Evolutionary conservation across 2,888 invertebrate species (phyloP), one percentile per base, ranked within the genome.

Genomic region (Drosophila hamatofila): DNA sequence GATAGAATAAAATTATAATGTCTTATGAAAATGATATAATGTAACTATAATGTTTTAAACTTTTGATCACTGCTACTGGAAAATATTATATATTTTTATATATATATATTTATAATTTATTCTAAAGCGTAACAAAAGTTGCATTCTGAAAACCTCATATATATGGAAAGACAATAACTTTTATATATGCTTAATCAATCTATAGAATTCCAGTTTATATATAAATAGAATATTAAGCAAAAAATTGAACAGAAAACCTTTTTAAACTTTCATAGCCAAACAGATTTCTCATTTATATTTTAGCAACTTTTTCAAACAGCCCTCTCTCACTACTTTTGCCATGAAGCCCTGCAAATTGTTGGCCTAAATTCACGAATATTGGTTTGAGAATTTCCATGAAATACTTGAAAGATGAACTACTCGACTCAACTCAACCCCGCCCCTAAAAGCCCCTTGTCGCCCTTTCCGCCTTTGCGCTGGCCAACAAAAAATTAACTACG

Each of bases 331-430:
- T 16, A 16, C 25, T 23, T 55, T 51, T 18, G 30, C 23, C 12
- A 8, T 27, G 16, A 30, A 25, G 21, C 33, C 23, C 18, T 3
- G 12, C 12, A 72, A 41, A 76, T 76, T 73, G 73, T 23, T 72
- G 62, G 30, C 44, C 52, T 54, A 25, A 56, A 56, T 51, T 59
- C 54, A 33, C 54, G 60, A 76, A 55, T 72, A 44, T 76, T 72
- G 27, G 25, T n/a, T 39, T 9, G 41, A 12, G 49, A 64, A 64
- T 55, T 58, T 55, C 14, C n/a, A 48, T 41, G n/a, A 72, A 72
- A 64, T 72, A 51, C 72, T 64, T 51, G 30, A 63, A 57, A 46
- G 57, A 57, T 52, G 55, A 27, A 33, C 51, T 52, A 35, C 35
- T 30, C 11, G 30, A 30, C 30, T 30, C 30, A 11, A 9, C 9